These are phyloP conservation scores for Drosophila pegasa DNA, from an alignment of 2,888 invertebrate genomes.

Conservation along the genomic window DNA sequence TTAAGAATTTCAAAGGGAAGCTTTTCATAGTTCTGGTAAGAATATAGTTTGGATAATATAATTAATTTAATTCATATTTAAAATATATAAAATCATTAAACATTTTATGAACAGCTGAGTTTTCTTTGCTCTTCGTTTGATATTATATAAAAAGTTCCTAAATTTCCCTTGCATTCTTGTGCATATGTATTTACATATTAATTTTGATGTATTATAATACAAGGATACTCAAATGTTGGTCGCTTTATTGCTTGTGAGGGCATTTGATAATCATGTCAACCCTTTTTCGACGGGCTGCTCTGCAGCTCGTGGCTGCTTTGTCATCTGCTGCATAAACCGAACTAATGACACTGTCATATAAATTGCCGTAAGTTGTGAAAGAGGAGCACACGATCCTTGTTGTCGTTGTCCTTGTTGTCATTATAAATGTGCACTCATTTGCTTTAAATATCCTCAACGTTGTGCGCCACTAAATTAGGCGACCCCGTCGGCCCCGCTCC, in stretches of 20 bases:
- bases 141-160: too few species aligned
- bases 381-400: constrained; percentile 52
- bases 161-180: too few species aligned
- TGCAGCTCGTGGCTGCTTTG: constrained; percentile 12
- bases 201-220: not conserved
- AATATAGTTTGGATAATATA: too few species aligned
- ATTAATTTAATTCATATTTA: too few species aligned
- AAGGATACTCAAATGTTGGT: not conserved
- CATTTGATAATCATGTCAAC: constrained; percentile 10
- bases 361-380: constrained; percentile 52
- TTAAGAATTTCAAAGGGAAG: too few species aligned
- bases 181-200: too few species aligned
- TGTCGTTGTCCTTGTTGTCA: constrained; percentile 69
- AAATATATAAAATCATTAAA: too few species aligned
- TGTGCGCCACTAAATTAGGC: constrained; percentile 76
- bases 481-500: constrained; percentile 25
- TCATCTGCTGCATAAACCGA: constrained; percentile 40
- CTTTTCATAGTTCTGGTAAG: too few species aligned
- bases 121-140: too few species aligned
- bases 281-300: not conserved
- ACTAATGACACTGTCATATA: constrained; percentile 65
- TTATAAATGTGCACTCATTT: constrained; percentile 78
- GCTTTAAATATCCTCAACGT: constrained; percentile 76
- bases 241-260: not conserved
- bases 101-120: too few species aligned